phyloP scores from a whole-genome alignment of 2,797 vertebrate genomes.

The Poeciliopsis gracilis region DNA sequence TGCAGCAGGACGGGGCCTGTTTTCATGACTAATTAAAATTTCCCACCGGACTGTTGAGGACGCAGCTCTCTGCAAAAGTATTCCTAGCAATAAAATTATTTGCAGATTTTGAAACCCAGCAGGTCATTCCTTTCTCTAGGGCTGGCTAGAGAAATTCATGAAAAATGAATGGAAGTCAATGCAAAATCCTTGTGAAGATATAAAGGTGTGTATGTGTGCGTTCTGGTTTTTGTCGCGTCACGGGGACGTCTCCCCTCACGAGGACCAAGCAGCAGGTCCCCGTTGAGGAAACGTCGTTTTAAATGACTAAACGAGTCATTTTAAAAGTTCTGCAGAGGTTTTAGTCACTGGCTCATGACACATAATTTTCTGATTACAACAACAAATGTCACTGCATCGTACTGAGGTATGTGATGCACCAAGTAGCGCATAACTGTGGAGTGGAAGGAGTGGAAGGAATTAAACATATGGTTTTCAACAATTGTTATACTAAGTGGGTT shows the following conservation, averaged over 20 bases:
- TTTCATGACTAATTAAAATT: slow-evolving; percentile 79
- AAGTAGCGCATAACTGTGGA: not conserved
- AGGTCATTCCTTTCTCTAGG: not conserved
- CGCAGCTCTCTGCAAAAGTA: not conserved
- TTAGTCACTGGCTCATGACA: not conserved
- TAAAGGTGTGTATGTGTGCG: too few relatives aligned
- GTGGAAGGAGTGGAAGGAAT: not conserved
- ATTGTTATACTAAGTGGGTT: not conserved
- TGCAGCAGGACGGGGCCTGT: slow-evolving; percentile 53
- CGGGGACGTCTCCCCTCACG: too few relatives aligned
- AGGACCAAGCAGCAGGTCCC: not conserved
- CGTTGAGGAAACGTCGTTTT: not conserved
- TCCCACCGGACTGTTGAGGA: slow-evolving; percentile 59
- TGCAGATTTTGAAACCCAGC: not conserved
- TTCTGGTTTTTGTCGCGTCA: too few relatives aligned
- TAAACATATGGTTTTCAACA: not conserved
- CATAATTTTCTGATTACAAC: not conserved
- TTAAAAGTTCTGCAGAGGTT: not conserved
- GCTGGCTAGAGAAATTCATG: too few relatives aligned
- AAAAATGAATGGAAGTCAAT: too few relatives aligned
- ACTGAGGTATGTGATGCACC: not conserved
- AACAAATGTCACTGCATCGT: too few relatives aligned
- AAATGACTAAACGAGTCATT: not conserved
- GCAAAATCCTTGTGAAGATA: too few relatives aligned
- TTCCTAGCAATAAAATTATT: not conserved